phyloP scores from a whole-genome alignment of 2,888 invertebrate species.

The Tuberolachnus salignus region DNA sequence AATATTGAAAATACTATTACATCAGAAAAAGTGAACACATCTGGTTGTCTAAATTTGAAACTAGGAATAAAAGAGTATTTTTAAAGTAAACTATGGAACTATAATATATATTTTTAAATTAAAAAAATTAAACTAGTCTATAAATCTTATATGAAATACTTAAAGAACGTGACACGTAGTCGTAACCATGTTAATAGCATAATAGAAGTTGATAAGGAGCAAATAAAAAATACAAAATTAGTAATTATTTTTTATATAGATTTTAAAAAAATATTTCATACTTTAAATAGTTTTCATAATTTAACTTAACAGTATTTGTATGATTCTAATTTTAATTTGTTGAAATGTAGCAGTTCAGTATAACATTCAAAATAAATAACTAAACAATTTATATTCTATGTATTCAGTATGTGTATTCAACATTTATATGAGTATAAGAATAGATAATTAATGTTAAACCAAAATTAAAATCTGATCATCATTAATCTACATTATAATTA shows the following conservation, averaged over 20 bases:
- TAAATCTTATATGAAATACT: too few species aligned
- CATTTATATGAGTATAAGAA: background rate
- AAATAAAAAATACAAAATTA: constrained; percentile 27
- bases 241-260: constrained; percentile 9
- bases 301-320: constrained; percentile 18
- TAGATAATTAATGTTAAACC: background rate
- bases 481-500: constrained; percentile 35
- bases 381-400: constrained; percentile 21
- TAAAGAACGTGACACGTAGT: too few species aligned
- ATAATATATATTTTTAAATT: too few species aligned
- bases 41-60: too few species aligned
- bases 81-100: too few species aligned
- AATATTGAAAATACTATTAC: too few species aligned
- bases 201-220: background rate
- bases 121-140: too few species aligned
- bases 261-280: constrained; percentile 17
- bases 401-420: constrained; percentile 4
- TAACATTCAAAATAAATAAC: constrained; percentile 8
- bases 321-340: constrained; percentile 9
- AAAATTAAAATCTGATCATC: constrained; percentile 19
- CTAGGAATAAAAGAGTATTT: too few species aligned
- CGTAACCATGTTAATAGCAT: too few species aligned
- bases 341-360: background rate
- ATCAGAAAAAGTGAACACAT: too few species aligned
- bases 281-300: background rate